phyloP scores from a whole-genome alignment of 2,888 invertebrate species.

The Plemyria rubiginata region DNA sequence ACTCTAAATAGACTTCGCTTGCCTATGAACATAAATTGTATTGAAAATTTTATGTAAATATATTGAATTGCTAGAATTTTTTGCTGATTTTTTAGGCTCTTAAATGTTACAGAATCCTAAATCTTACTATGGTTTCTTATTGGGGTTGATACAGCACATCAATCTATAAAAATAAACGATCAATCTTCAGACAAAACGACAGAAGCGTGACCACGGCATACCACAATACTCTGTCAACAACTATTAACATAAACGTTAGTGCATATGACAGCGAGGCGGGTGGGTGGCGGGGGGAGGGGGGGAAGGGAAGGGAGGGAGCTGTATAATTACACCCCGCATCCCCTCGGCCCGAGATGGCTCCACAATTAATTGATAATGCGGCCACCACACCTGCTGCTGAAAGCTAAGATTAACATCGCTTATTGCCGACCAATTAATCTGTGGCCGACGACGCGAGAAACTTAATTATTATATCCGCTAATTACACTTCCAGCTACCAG shows the following conservation, averaged over 20 bases:
- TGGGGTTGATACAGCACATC: neutral
- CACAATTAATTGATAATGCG: slow-evolving; percentile 69
- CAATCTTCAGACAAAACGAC: neutral
- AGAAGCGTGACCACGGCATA: neutral
- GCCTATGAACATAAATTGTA: too few relatives aligned
- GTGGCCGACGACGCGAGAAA: slow-evolving; percentile 67
- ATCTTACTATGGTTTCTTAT: neutral
- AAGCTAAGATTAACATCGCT: slow-evolving; percentile 76
- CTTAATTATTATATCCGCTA: slow-evolving; percentile 58
- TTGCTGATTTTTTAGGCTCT: too few relatives aligned
- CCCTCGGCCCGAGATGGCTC: slow-evolving; percentile 49
- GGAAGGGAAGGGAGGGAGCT: slow-evolving; percentile 27
- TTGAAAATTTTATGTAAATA: too few relatives aligned
- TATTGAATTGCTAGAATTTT: too few relatives aligned
- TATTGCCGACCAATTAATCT: slow-evolving; percentile 69
- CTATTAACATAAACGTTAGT: slow-evolving; percentile 63
- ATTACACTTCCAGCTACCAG: slow-evolving; percentile 30
- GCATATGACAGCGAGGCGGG: slow-evolving; percentile 58
- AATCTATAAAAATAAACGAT: neutral
- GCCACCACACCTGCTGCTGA: slow-evolving; percentile 72
- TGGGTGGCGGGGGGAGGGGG: slow-evolving; percentile 15
- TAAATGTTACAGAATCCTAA: neutral
- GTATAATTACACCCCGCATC: slow-evolving; percentile 56
- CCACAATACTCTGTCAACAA: slow-evolving; percentile 32
- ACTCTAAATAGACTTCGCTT: too few relatives aligned